phyloP scores from a whole-genome alignment of 2,113 vertebrate genomes.

The Acinonyx jubatus region DNA sequence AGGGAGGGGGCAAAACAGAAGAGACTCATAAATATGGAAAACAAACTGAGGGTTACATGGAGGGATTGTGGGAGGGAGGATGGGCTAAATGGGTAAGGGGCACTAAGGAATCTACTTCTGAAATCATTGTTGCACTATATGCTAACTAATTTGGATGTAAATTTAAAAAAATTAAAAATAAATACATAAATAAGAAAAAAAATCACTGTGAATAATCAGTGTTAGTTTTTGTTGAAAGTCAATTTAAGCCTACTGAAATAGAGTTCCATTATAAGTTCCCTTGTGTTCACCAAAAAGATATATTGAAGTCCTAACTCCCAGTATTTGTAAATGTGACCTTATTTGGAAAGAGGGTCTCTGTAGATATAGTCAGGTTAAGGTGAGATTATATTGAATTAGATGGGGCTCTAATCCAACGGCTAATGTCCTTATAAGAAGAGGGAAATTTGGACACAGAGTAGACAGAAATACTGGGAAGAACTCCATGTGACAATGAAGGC shows the following conservation, averaged over 20 bases:
- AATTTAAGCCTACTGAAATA: background rate
- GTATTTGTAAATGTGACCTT: background rate
- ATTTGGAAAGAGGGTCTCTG: background rate
- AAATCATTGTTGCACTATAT: too few species aligned
- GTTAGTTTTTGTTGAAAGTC: background rate
- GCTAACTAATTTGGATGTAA: too few species aligned
- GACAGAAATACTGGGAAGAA: background rate
- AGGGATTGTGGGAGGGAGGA: too few species aligned
- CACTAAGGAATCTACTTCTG: too few species aligned
- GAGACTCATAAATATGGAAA: too few species aligned
- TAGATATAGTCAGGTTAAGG: background rate
- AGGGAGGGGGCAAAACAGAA: too few species aligned
- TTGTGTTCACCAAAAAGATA: background rate
- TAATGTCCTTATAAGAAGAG: background rate
- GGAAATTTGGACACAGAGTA: background rate
- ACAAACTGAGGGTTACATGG: too few species aligned
- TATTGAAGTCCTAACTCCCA: background rate
- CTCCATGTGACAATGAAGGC: background rate
- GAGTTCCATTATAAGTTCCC: background rate
- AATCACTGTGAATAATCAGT: background rate
- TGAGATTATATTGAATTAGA: background rate
- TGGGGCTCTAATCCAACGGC: background rate
- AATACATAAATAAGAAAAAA: background rate
- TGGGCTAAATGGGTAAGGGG: too few species aligned
- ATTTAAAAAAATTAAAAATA: too few species aligned